Evolutionary conservation across 2,113 vertebrate genomes (phyloP).

Genomic region (Oncorhynchus mykiss): DNA sequence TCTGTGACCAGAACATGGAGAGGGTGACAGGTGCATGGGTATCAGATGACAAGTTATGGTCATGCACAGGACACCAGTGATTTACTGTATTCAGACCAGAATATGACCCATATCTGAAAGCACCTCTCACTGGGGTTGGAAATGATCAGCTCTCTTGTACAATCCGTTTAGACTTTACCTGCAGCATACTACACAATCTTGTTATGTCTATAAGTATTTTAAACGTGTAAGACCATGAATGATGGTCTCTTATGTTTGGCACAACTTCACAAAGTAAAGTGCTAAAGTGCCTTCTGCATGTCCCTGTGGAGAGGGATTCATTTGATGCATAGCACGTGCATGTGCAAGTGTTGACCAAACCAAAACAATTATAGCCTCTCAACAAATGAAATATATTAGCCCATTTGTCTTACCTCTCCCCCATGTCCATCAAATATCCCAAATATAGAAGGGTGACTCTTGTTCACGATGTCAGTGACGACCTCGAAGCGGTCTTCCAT

Average conservation of each 20-base stretch:
- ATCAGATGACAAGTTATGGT: no score
- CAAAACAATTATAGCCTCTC: background rate
- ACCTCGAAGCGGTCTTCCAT: conserved; percentile 98
- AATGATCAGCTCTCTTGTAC: conserved; percentile 4
- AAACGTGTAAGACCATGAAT: conserved; percentile 26
- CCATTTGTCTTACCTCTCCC: conserved; percentile 84
- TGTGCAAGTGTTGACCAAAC: background rate
- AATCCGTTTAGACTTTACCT: conserved; percentile 13
- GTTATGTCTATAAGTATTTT: conserved; percentile 28
- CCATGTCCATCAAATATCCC: conserved; percentile 97
- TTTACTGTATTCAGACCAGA: no score
- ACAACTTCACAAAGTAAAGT: background rate
- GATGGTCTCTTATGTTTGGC: background rate
- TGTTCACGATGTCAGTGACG: conserved; percentile 89
- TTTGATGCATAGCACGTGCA: no score
- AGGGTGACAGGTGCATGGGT: background rate
- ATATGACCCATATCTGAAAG: background rate
- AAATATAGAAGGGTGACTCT: conserved; percentile 94
- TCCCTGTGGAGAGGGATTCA: no score
- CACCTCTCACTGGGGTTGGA: background rate
- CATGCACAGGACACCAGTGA: no score
- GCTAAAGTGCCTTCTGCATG: no score
- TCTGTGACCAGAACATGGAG: background rate
- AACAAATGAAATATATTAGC: no score
- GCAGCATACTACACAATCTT: conserved; percentile 20